Percentiles rank a stretch among this genome's conserved stretches.
Conservation (phyloP, 2,797 vertebrate species). For the Cuculus canorus region DNA sequence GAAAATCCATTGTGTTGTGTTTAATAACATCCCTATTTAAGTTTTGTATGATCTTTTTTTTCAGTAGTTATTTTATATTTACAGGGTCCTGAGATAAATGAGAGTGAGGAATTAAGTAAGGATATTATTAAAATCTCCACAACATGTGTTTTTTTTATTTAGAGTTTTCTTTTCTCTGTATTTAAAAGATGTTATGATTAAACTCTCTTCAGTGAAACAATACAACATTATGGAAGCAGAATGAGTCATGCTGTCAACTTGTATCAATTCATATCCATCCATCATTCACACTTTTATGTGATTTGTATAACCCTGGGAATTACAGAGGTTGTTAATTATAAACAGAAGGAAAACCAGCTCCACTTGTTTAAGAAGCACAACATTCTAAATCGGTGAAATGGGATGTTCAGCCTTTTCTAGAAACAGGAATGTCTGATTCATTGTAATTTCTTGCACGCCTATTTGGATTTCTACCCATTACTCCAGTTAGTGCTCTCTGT, state of each 20-base stretch:
- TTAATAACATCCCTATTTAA: not conserved
- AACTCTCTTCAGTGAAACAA: not conserved
- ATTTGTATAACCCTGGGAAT: not conserved
- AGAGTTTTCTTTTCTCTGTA: not conserved
- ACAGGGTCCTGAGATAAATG: not conserved
- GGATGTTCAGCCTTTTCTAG: not conserved
- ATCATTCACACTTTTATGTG: fast-evolving
- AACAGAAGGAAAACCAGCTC: not conserved
- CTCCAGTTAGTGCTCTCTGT: not conserved
- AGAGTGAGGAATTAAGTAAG: not conserved
- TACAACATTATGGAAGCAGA: not conserved
- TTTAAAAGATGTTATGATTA: not conserved
- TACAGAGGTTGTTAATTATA: not conserved
- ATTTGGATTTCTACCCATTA: not conserved
- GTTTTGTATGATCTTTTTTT: not conserved
- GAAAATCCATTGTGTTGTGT: not conserved
- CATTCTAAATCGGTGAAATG: not conserved
- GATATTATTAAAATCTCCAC: not conserved
- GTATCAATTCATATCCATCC: not conserved
- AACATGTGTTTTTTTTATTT: not conserved
- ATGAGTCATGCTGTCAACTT: not conserved
- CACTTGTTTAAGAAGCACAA: not conserved
- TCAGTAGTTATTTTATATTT: not conserved
- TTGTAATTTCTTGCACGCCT: not conserved
- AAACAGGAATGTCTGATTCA: not conserved